Evolutionary conservation across 1,140 invertebrate species (phyloP).

Genomic region (Macrobrachium nipponense): DNA sequence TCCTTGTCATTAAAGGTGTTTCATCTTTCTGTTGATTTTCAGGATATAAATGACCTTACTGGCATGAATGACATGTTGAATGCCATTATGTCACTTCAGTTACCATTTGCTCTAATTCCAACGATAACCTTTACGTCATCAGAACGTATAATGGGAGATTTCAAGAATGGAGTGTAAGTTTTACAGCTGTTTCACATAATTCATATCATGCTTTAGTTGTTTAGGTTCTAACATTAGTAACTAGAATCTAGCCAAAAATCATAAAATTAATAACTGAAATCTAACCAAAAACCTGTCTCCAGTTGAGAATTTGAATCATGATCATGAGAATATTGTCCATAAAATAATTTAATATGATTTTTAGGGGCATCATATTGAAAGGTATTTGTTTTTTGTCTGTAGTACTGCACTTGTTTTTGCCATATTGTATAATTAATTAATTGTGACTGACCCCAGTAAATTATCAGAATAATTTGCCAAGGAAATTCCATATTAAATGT

Average conservation of each 20-base stretch:
- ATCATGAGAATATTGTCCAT: no score
- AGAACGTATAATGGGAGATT: conserved; percentile 84
- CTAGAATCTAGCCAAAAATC: conserved; percentile 11
- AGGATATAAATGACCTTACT: conserved; percentile 81
- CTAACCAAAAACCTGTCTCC: no score
- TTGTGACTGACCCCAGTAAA: no score
- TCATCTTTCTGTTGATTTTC: conserved; percentile 65
- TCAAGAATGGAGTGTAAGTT: conserved; percentile 80
- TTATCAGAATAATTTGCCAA: no score
- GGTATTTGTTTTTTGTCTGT: no score
- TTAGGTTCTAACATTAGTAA: conserved; percentile 14
- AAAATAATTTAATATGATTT: no score
- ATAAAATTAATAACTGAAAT: not conserved
- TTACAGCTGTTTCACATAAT: conserved; percentile 4
- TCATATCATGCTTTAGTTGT: conserved; percentile 12
- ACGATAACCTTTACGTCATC: conserved; percentile 90
- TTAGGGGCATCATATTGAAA: no score
- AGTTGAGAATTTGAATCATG: no score
- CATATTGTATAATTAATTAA: no score
- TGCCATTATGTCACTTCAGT: conserved; percentile 87
- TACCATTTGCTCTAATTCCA: conserved; percentile 87
- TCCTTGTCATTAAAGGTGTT: not conserved
- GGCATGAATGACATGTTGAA: conserved; percentile 92
- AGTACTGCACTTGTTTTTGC: no score
- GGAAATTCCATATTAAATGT: no score